phyloP scores from a whole-genome alignment of 64 coral and sea anemone species.

The Hydrozoanthus tunicans region DNA sequence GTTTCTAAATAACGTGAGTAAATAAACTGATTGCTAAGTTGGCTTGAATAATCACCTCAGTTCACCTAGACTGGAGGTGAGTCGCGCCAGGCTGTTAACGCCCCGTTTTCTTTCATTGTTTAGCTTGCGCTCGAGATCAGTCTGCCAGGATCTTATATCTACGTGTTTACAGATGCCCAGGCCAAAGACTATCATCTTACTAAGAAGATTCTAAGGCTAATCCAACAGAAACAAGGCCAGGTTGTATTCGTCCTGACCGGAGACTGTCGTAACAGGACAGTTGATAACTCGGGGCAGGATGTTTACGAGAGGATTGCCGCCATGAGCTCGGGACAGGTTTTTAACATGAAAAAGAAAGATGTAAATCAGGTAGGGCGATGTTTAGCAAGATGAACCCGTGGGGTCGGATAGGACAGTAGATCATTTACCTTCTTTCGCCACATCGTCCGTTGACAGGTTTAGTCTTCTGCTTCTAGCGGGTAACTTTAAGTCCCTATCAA shows the following conservation, averaged over 20 bases:
- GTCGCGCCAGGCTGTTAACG: too few relatives aligned
- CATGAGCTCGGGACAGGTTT: constrained; percentile 87
- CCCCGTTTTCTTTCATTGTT: not conserved
- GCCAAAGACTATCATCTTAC: constrained; percentile 81
- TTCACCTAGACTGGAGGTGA: too few relatives aligned
- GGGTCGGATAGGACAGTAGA: too few relatives aligned
- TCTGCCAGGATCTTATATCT: constrained; percentile 86
- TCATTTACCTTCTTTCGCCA: too few relatives aligned
- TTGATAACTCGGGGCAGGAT: constrained; percentile 8
- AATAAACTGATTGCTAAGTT: too few relatives aligned
- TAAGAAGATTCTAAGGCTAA: constrained; percentile 69
- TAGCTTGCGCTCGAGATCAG: constrained; percentile 85
- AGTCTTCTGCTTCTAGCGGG: too few relatives aligned
- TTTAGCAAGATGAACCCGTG: not conserved
- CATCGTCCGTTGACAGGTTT: too few relatives aligned
- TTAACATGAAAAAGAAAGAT: constrained; percentile 95
- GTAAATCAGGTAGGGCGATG: constrained; percentile 75
- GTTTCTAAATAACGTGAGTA: too few relatives aligned
- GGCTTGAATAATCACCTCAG: too few relatives aligned
- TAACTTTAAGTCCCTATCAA: too few relatives aligned
- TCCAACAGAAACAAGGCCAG: constrained; percentile 90
- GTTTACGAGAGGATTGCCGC: constrained; percentile 80
- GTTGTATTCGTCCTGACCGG: constrained; percentile 89
- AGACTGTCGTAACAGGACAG: constrained; percentile 75
- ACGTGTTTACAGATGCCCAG: constrained; percentile 97